Conservation (phyloP, 2,113 vertebrate genomes). For the Solea solea region DNA sequence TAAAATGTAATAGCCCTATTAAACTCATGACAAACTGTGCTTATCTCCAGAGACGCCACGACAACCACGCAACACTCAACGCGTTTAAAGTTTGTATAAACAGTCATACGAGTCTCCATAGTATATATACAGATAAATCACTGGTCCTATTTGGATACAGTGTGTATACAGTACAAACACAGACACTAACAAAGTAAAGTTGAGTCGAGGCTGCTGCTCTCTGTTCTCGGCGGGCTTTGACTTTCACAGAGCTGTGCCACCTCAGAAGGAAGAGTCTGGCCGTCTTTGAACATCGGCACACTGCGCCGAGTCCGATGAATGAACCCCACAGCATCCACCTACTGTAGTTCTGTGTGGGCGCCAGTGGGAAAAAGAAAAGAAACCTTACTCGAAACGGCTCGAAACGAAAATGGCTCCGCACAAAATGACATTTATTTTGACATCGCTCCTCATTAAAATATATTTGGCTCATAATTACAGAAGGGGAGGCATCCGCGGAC, state of each 20-base stretch:
- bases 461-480: slow-evolving; percentile 82
- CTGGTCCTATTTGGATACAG: slow-evolving; percentile 37
- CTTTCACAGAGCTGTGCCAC: slow-evolving; percentile 68
- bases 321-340: slow-evolving; percentile 27
- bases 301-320: slow-evolving; percentile 9
- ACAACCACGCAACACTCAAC: background rate
- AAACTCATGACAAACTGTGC: slow-evolving; percentile 46
- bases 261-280: slow-evolving; percentile 44
- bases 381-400: slow-evolving; percentile 18
- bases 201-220: slow-evolving; percentile 44
- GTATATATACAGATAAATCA: slow-evolving; percentile 53
- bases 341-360: slow-evolving; percentile 4
- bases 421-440: slow-evolving; percentile 70
- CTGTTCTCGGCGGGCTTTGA: slow-evolving; percentile 36
- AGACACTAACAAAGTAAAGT: slow-evolving; percentile 54
- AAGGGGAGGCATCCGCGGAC: slow-evolving; percentile 58
- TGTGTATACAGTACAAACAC: slow-evolving; percentile 53
- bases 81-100: slow-evolving; percentile 39
- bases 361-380: slow-evolving; percentile 13
- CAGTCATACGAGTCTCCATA: slow-evolving; percentile 45
- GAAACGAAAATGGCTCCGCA: slow-evolving; percentile 43
- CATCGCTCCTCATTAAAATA: slow-evolving; percentile 78
- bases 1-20: background rate
- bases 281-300: slow-evolving; percentile 37
- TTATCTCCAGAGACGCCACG: slow-evolving; percentile 33